Conservation (phyloP, 2,888 invertebrate genomes). For the Sepiola atlantica region DNA sequence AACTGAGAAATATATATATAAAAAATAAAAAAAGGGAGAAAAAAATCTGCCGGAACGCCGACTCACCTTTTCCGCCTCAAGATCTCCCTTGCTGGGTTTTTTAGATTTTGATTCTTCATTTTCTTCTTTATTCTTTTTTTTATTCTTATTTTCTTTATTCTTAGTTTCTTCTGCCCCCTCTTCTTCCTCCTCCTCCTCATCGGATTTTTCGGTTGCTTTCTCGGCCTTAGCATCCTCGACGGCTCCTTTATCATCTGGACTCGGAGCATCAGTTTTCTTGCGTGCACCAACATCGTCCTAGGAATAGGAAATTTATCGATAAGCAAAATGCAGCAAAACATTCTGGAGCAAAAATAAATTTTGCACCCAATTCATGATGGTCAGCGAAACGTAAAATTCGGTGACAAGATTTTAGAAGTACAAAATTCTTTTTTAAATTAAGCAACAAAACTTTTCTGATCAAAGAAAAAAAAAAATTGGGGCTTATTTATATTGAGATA, state of each 20-base stretch:
- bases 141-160: slow-evolving; percentile 49
- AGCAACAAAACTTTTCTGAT: too few species aligned
- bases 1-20: too few species aligned
- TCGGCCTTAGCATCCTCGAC: slow-evolving; percentile 52
- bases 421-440: too few species aligned
- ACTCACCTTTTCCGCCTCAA: slow-evolving; percentile 61
- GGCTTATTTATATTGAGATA: too few species aligned
- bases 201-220: slow-evolving; percentile 41
- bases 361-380: too few species aligned
- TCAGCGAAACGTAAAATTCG: too few species aligned
- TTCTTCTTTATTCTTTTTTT: slow-evolving; percentile 57
- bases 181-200: slow-evolving; percentile 48
- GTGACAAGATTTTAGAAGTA: too few species aligned
- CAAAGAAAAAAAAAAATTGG: too few species aligned
- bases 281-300: slow-evolving; percentile 58
- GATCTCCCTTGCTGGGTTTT: slow-evolving; percentile 63
- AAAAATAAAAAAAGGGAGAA: too few species aligned
- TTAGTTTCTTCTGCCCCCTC: slow-evolving; percentile 46
- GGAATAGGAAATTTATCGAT: background rate
- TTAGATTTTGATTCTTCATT: slow-evolving; percentile 56
- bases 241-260: slow-evolving; percentile 66
- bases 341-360: too few species aligned
- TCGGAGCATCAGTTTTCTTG: slow-evolving; percentile 71
- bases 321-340: too few species aligned
- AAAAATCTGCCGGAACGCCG: too few species aligned